Evolutionary conservation across 2,797 vertebrate species (phyloP), one percentile per base, ranked within the genome.

Genomic region (Tolypeutes matacus): DNA sequence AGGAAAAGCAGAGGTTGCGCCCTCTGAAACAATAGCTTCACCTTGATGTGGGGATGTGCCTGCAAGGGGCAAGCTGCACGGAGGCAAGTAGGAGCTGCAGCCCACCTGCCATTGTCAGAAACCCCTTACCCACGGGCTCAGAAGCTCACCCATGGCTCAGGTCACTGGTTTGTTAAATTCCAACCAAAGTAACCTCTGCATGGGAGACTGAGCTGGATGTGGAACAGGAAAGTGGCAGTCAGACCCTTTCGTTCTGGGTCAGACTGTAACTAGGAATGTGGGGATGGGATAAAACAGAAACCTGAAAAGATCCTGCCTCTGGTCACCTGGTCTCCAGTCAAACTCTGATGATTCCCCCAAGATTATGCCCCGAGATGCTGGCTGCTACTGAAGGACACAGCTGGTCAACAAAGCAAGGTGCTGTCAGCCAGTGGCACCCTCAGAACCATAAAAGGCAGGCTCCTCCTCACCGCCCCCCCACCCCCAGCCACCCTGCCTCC

Each of bases 401-500:
- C 14, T n/a, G n/a, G 51, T 12, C 21, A 8, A 5, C 15, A 51
- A 7, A 8, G 5, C 0, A 6, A 23, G n/a, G 15, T 14, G 29
- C 60, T 46, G 8, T n/a, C 51, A 65, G 15, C 27, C 12, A 60
- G 46, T 7, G 13, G 17, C 3, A 10, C 14, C n/a, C 51, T 77
- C 29, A 20, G 4, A 0, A 5, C 14, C 36, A 51, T 1, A 25
- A 78, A 69, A 7, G 18, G 13, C 23, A 39, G 62, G 17, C 49
- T 7, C 8, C 23, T 4, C 73, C 21, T n/a, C n/a, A n/a, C n/a
- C n/a, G n/a, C n/a, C n/a, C n/a, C n/a, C n/a, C n/a, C n/a, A n/a
- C n/a, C n/a, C 31, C n/a, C 9, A 5, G 5, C 42, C 42, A n/a
- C 36, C 0, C 25, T 9, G 20, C 13, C 13, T 34, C 36, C 6